phyloP scores from a whole-genome alignment of 1,140 invertebrate genomes.

The Hylaeus anthracinus region DNA sequence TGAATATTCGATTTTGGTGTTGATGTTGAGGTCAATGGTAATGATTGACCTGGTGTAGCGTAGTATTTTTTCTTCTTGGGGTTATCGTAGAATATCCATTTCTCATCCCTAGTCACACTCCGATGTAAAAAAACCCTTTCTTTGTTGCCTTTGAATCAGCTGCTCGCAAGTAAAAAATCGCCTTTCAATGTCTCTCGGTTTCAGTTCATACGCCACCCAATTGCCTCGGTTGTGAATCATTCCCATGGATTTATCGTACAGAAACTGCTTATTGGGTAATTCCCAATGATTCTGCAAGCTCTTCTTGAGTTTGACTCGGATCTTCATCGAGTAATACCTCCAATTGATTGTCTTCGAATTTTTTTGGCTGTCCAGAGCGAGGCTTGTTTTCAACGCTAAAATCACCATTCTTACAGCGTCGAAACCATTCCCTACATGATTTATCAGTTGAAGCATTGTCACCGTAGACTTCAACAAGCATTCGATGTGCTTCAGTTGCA shows the following conservation, averaged over 20 bases:
- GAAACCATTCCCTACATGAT: constrained; percentile 6
- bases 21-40: background rate
- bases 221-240: constrained; percentile 1
- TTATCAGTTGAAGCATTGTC: background rate
- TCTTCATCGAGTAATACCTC: constrained; percentile 9
- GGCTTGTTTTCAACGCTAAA: background rate
- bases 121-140: constrained; percentile 15
- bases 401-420: constrained; percentile 9
- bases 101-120: constrained; percentile 5
- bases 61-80: constrained; percentile 2
- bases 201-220: background rate
- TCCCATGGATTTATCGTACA: background rate
- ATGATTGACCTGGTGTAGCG: background rate
- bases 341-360: background rate
- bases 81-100: background rate
- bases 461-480: too few relatives aligned
- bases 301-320: background rate
- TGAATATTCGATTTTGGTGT: too few relatives aligned
- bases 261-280: background rate
- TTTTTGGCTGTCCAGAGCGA: background rate
- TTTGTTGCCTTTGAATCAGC: background rate
- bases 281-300: background rate
- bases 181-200: background rate
- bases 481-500: too few relatives aligned
- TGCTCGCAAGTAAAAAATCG: constrained; percentile 8